Evolutionary conservation across 2,113 vertebrate species (phyloP), one percentile per base, ranked within the genome.

Genomic region (Vireo altiloquus): DNA sequence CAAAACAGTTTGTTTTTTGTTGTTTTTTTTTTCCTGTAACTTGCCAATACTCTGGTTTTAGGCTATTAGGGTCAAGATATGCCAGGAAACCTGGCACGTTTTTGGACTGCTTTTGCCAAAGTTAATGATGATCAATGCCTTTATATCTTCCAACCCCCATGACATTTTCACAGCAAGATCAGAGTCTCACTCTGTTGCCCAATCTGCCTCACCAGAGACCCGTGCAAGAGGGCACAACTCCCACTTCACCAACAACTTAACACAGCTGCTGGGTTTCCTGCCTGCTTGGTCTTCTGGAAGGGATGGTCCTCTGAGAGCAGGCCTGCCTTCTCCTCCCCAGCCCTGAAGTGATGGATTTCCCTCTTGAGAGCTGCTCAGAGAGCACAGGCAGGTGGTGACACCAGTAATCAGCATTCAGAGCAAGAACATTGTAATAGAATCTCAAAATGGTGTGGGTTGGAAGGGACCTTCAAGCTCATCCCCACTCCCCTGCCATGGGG

Each of bases 131-230:
- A 27, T 33, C 2, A 2, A 23, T 13, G 35, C 39, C 12, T 33
- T 16, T 12, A 4, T 10, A 15, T 27, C 50, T 75, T 84, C 52
- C 64, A 87, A n/a, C 15, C 3, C 35, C 5, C 18, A 39, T 14
- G 28, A 37, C 0, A 2, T 21, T 64, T 60, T 15, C 33, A 57
- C 2, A 60, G 35, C 0, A 1, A 61, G 54, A 44, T 12, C 12
- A 8, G 30, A 44, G 50, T 40, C 60, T 65, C 49, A n/a, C 21
- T 50, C 52, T 20, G 0, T 6, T 37, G 42, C 44, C 12, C 2
- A 27, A 59, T 66, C 52, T 82, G 25, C 35, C 30, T 66, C 65
- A 6, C 8, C 11, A 56, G 33, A 16, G 31, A 47, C 35, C 21
- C 0, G 0, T 4, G 54, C 23, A 25, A 8, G 37, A 71, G 65